Conservation (phyloP, 2,888 invertebrate species). For the Plagodis dolabraria region DNA sequence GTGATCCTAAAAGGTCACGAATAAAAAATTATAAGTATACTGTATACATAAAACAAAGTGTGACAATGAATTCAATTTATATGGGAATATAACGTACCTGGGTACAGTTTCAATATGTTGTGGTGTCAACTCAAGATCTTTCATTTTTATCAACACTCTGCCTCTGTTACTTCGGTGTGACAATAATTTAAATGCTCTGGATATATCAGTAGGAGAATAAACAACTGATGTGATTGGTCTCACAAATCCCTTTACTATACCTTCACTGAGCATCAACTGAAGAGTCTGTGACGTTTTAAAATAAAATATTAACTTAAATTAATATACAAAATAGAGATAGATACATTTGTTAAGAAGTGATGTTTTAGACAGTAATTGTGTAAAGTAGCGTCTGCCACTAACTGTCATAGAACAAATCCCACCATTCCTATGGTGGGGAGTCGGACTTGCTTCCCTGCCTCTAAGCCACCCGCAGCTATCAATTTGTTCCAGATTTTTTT, state of each 20-base stretch:
- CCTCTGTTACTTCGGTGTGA: conserved; percentile 20
- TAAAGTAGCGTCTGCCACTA: no score
- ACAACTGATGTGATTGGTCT: conserved; percentile 27
- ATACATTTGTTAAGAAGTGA: no score
- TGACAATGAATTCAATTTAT: neutral
- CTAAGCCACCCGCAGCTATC: no score
- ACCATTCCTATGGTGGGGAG: no score
- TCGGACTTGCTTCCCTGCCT: no score
- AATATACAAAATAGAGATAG: no score
- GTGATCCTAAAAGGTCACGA: conserved; percentile 9
- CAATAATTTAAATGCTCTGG: conserved; percentile 25
- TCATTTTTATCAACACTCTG: conserved; percentile 30
- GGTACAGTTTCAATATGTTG: conserved; percentile 2
- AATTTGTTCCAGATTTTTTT: no score
- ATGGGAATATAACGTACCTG: conserved; percentile 8
- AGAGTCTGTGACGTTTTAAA: conserved; percentile 13
- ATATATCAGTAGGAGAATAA: conserved; percentile 16
- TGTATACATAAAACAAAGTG: no score
- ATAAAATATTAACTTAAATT: neutral
- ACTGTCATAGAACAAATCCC: no score
- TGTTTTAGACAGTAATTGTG: no score
- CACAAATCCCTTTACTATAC: conserved; percentile 31
- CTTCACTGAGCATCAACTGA: conserved; percentile 20
- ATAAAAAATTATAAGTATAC: no score
- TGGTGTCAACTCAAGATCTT: neutral